A percentile compares a stretch with the other conserved stretches of the same genome.
These are phyloP conservation scores for Drymonia ruficornis DNA, from an alignment of 2,888 invertebrate genomes.

Conservation along the genomic window DNA sequence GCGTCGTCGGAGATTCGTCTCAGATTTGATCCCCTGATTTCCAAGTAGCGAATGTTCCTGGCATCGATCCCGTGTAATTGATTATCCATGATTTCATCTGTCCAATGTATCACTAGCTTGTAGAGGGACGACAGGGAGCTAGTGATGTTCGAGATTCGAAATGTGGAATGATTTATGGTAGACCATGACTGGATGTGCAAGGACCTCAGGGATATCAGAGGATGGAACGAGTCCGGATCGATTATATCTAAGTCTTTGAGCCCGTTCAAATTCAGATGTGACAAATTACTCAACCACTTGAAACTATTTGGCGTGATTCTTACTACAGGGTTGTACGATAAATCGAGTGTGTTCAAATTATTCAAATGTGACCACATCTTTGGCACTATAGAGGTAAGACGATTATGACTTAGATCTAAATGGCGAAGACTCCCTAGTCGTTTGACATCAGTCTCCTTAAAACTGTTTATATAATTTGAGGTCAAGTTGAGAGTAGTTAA, in stretches of 20 bases:
- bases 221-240: slow-evolving; percentile 90
- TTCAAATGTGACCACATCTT: slow-evolving; percentile 90
- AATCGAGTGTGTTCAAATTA: slow-evolving; percentile 89
- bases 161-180: slow-evolving; percentile 87
- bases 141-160: slow-evolving; percentile 89
- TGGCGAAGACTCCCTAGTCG: slow-evolving; percentile 89
- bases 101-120: slow-evolving; percentile 90
- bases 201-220: slow-evolving; percentile 89
- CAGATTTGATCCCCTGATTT: slow-evolving; percentile 91
- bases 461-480: slow-evolving; percentile 89
- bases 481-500: slow-evolving; percentile 92
- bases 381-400: slow-evolving; percentile 89
- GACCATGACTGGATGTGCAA: slow-evolving; percentile 91
- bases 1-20: slow-evolving; percentile 91
- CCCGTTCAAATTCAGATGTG: slow-evolving; percentile 90
- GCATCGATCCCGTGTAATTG: slow-evolving; percentile 92
- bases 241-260: slow-evolving; percentile 89
- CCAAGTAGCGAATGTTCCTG: slow-evolving; percentile 91
- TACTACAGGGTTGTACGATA: slow-evolving; percentile 93
- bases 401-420: slow-evolving; percentile 91
- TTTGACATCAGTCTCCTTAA: slow-evolving; percentile 88
- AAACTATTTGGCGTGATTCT: slow-evolving; percentile 90
- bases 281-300: slow-evolving; percentile 88
- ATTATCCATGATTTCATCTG: slow-evolving; percentile 89
- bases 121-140: slow-evolving; percentile 89